Percentiles rank a stretch among this genome's conserved stretches.
phyloP scores from a whole-genome alignment of 2,113 vertebrate species.

The Clarias macrocephalus region DNA sequence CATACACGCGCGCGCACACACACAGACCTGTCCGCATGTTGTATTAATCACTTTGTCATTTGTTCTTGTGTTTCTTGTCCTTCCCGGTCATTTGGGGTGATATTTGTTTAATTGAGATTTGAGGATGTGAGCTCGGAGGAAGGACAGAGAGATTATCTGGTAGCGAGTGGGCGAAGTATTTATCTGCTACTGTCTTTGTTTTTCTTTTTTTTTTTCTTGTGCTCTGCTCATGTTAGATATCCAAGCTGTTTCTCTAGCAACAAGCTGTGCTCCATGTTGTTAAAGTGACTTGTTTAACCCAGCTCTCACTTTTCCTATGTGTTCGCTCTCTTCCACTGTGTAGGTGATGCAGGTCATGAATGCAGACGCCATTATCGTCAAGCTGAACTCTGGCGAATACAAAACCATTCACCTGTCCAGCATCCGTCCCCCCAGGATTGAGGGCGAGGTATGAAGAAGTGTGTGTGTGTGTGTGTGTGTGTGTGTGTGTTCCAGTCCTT shows the following conservation, averaged over 20 bases:
- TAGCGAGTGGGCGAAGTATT: conserved; percentile 37
- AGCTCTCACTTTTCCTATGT: neutral
- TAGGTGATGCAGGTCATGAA: conserved; percentile 97
- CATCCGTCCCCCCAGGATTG: conserved; percentile 89
- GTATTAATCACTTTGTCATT: neutral
- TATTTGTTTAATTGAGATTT: conserved; percentile 14
- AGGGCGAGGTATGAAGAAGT: conserved; percentile 80
- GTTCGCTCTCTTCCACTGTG: neutral
- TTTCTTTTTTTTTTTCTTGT: conserved; percentile 28
- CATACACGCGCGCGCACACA: too few relatives aligned
- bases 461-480: conserved; percentile 11
- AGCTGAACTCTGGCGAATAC: conserved; percentile 90
- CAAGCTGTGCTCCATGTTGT: conserved; percentile 20
- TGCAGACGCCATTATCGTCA: conserved; percentile 91
- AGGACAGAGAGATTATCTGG: conserved; percentile 6
- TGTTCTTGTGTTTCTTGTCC: neutral
- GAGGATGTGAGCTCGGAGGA: neutral
- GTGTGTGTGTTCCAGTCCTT: conserved; percentile 38
- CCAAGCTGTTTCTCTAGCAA: conserved; percentile 44
- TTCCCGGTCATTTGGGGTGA: conserved; percentile 9
- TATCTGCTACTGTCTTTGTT: conserved; percentile 22
- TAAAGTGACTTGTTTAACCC: conserved; percentile 30
- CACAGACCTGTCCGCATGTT: too few relatives aligned
- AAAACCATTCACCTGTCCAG: conserved; percentile 97
- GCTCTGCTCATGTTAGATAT: conserved; percentile 4